These are phyloP conservation scores for Adelosebastes latens DNA, from an alignment of 2,797 vertebrate species.

Conservation along the genomic window DNA sequence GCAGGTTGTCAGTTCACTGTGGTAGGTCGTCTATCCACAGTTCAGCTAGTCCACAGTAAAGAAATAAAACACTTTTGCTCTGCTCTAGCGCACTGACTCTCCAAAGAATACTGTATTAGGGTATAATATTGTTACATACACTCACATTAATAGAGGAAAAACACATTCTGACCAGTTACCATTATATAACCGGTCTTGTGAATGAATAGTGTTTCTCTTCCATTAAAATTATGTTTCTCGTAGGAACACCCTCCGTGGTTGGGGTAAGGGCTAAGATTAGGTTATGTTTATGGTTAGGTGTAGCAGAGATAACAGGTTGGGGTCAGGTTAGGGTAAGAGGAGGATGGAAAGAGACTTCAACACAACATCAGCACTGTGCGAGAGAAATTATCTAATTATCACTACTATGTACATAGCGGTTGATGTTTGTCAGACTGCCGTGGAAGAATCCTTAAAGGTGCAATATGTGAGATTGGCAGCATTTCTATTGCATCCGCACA, in stretches of 20 bases:
- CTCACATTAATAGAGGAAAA: not conserved
- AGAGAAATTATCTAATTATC: not conserved
- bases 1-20: slow-evolving; percentile 40
- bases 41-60: slow-evolving; percentile 5
- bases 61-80: not conserved
- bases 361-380: not conserved
- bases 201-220: not conserved
- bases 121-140: not conserved
- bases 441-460: no score
- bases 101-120: not conserved
- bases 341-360: not conserved
- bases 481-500: no score
- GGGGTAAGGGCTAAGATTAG: not conserved
- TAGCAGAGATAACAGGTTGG: not conserved
- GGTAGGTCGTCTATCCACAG: not conserved
- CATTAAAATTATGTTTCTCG: not conserved
- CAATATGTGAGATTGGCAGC: no score
- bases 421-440: no score
- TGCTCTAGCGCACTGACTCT: not conserved
- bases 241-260: not conserved
- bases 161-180: not conserved
- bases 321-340: not conserved
- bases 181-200: not conserved
- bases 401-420: not conserved
- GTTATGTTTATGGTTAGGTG: not conserved